Evolutionary conservation across 1,140 invertebrate species (phyloP).

Genomic region (Listronotus bonariensis): DNA sequence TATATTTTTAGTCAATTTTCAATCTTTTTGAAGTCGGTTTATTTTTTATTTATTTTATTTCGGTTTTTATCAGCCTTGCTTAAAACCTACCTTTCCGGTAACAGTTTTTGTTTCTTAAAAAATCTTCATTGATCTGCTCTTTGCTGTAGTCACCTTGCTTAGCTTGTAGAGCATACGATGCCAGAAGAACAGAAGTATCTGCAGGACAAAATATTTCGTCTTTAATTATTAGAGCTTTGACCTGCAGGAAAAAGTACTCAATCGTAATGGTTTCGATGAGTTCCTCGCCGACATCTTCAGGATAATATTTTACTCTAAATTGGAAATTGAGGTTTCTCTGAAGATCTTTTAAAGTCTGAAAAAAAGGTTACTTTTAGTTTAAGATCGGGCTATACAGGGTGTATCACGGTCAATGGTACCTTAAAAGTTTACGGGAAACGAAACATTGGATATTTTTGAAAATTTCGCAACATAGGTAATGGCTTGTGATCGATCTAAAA

Average conservation of each 20-base stretch:
- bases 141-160: slow-evolving; percentile 51
- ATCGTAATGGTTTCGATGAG: slow-evolving; percentile 52
- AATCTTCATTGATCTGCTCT: slow-evolving; percentile 41
- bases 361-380: slow-evolving; percentile 5
- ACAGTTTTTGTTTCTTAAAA: slow-evolving; percentile 46
- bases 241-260: slow-evolving; percentile 51
- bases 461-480: no score
- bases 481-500: no score
- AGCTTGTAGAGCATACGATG: slow-evolving; percentile 52
- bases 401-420: no score
- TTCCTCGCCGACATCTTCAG: slow-evolving; percentile 52
- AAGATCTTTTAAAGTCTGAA: slow-evolving; percentile 42
- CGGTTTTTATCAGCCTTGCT: no score
- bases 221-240: slow-evolving; percentile 47
- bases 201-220: slow-evolving; percentile 53
- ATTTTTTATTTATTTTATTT: no score
- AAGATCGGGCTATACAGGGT: not conserved
- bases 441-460: no score
- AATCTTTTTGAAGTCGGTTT: no score
- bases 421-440: no score
- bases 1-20: no score
- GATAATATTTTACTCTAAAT: slow-evolving; percentile 54
- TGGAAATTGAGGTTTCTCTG: slow-evolving; percentile 41
- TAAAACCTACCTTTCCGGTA: slow-evolving; percentile 48
- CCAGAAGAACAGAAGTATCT: slow-evolving; percentile 52